phyloP scores from a whole-genome alignment of 2,113 vertebrate species.

The Fulmarus glacialis region DNA sequence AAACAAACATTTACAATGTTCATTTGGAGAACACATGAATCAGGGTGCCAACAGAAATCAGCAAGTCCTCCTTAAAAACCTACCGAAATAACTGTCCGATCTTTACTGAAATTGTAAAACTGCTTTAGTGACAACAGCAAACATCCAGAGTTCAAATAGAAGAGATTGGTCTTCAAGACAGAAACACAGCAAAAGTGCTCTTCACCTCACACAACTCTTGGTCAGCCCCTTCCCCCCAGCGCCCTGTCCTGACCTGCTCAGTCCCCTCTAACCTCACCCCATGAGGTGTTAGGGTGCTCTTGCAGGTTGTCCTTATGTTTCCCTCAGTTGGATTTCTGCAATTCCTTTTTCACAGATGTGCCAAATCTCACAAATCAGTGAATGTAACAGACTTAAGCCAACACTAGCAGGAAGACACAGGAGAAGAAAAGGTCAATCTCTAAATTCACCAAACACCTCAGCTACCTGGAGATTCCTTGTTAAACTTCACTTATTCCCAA shows the following conservation, averaged over 20 bases:
- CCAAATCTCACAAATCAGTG: not conserved
- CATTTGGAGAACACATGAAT: not conserved
- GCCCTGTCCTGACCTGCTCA: not conserved
- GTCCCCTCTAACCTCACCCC: not conserved
- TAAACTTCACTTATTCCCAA: not conserved
- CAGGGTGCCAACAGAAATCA: not conserved
- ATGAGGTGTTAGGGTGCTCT: not conserved
- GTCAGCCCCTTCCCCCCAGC: not conserved
- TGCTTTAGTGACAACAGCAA: not conserved
- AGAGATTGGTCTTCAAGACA: not conserved
- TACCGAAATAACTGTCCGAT: not conserved
- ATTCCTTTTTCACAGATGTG: not conserved
- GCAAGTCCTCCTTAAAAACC: not conserved
- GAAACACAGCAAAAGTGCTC: not conserved
- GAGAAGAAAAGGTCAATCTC: not conserved
- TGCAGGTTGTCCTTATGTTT: not conserved
- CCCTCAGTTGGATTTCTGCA: rapidly evolving
- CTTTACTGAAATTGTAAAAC: not conserved
- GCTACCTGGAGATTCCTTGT: not conserved
- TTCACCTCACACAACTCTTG: not conserved
- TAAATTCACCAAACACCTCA: not conserved
- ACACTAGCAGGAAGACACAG: not conserved
- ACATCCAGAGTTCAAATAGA: not conserved
- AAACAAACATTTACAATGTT: not conserved
- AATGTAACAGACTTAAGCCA: not conserved